A percentile compares a stretch with the other conserved stretches of the same genome.
These are phyloP conservation scores for Monomorium pharaonis DNA, from an alignment of 1,140 invertebrate species.

Conservation along the genomic window DNA sequence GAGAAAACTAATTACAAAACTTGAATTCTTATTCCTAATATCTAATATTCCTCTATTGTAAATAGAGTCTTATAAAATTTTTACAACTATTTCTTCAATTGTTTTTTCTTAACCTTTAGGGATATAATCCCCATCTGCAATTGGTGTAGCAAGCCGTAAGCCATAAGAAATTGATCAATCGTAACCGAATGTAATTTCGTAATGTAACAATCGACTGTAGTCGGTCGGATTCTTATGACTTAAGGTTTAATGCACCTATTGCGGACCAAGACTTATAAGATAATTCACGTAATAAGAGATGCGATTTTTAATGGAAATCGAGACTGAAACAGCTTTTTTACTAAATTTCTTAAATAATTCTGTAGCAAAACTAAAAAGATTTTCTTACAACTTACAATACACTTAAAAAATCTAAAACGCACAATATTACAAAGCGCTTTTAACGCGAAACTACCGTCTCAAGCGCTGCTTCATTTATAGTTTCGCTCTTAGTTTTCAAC, in stretches of 20 bases:
- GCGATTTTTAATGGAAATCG: background rate
- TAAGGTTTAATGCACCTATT: too few species aligned
- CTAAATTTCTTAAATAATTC: background rate
- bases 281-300: background rate
- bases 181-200: too few species aligned
- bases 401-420: background rate
- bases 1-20: too few species aligned
- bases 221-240: too few species aligned
- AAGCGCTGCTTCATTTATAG: background rate
- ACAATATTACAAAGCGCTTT: background rate
- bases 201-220: too few species aligned
- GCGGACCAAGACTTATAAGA: too few species aligned
- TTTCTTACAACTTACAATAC: background rate
- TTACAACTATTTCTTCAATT: background rate
- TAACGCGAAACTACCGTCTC: background rate
- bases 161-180: too few species aligned
- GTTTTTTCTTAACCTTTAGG: background rate
- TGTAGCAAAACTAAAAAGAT: background rate
- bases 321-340: background rate
- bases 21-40: too few species aligned
- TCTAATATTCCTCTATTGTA: too few species aligned
- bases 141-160: too few species aligned
- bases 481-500: constrained; percentile 10
- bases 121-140: background rate
- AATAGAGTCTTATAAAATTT: background rate